Evolutionary conservation across 2,888 invertebrate species (phyloP).

Genomic region (Bombylius major): DNA sequence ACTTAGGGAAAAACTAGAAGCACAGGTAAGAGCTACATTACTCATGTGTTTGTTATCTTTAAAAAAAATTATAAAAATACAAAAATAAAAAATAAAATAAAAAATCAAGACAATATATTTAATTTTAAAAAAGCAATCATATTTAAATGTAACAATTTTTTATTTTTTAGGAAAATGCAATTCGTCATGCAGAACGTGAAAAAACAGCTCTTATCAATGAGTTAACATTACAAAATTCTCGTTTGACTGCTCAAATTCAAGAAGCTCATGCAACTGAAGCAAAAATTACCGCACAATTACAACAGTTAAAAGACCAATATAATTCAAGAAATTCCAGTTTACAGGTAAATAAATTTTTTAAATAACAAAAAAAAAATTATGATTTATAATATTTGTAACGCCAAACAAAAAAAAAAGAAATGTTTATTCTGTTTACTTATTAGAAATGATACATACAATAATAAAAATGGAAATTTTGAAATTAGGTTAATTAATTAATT

Average conservation of each 20-base stretch:
- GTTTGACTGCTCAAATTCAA: conserved; percentile 73
- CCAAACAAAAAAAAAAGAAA: too few species aligned
- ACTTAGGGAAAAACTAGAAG: conserved; percentile 61
- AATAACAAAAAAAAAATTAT: too few species aligned
- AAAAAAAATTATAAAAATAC: too few species aligned
- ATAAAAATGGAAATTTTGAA: too few species aligned
- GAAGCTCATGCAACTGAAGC: conserved; percentile 71
- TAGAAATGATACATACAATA: too few species aligned
- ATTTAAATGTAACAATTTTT: too few species aligned
- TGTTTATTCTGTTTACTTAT: too few species aligned
- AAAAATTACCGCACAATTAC: conserved; percentile 66
- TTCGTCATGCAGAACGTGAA: conserved; percentile 52
- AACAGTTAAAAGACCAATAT: conserved; percentile 72
- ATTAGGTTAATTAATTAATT: too few species aligned
- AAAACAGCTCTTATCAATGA: conserved; percentile 69
- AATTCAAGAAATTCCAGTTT: conserved; percentile 65
- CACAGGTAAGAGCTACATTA: conserved; percentile 38
- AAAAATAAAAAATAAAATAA: neutral
- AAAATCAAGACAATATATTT: neutral
- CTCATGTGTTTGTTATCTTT: too few species aligned
- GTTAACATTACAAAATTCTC: conserved; percentile 77
- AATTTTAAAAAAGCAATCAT: too few species aligned
- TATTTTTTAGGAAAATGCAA: conserved; percentile 27
- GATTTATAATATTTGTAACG: too few species aligned
- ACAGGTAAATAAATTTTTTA: conserved; percentile 34